phyloP scores from a whole-genome alignment of 2,888 invertebrate genomes.

The Ornithoptera alexandrae region DNA sequence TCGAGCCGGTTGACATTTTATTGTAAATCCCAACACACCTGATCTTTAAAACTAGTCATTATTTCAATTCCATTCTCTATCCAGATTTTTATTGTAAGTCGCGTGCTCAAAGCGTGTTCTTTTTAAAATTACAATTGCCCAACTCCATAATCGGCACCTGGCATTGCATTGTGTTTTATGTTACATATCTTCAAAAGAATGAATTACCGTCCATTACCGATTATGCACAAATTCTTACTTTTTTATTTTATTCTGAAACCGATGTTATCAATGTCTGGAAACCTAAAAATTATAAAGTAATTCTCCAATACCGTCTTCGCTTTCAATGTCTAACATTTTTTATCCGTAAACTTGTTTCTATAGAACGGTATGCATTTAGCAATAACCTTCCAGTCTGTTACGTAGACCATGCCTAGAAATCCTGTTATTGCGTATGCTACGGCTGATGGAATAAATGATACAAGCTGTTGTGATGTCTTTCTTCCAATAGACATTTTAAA shows the following conservation, averaged over 20 bases:
- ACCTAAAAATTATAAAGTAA: not conserved
- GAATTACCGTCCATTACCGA: not conserved
- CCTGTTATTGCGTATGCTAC: constrained; percentile 80
- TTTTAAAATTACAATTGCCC: constrained; percentile 38
- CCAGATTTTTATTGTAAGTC: constrained; percentile 50
- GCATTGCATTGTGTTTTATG: constrained; percentile 23
- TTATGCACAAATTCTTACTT: too few species aligned
- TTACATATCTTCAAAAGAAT: not conserved
- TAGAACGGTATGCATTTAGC: constrained; percentile 86
- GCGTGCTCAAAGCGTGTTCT: constrained; percentile 49
- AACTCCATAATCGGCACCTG: constrained; percentile 31
- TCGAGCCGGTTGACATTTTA: constrained; percentile 68
- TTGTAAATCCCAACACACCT: constrained; percentile 74
- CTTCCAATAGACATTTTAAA: constrained; percentile 68
- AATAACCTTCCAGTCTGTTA: constrained; percentile 88
- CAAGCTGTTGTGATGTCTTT: constrained; percentile 79
- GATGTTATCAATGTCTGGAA: not conserved
- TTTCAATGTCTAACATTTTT: constrained; percentile 2
- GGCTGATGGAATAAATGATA: constrained; percentile 72
- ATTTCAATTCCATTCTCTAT: constrained; percentile 63
- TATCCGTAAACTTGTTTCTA: constrained; percentile 80
- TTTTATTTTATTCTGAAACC: not conserved
- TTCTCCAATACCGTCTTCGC: not conserved
- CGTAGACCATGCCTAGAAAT: constrained; percentile 79
- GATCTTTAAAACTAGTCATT: constrained; percentile 69